Evolutionary conservation across 2,888 invertebrate genomes (phyloP).

Genomic region (Trachelus iudaicus): DNA sequence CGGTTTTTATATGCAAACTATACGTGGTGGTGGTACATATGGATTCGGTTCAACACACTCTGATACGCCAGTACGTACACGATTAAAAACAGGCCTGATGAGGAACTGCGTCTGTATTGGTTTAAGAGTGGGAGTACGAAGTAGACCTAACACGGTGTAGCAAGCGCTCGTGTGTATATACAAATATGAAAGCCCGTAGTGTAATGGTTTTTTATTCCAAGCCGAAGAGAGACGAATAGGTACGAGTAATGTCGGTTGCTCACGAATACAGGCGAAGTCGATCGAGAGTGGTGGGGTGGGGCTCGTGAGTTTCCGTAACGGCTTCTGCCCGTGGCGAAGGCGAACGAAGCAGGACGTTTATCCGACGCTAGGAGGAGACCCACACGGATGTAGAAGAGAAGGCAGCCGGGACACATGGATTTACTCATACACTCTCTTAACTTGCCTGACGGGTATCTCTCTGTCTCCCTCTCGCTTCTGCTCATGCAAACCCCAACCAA

Average conservation of each 20-base stretch:
- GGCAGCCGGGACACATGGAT: constrained; percentile 4
- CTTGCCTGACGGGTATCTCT: constrained; percentile 9
- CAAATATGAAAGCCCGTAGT: neutral
- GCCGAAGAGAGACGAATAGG: neutral
- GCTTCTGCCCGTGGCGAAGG: neutral
- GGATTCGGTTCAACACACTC: neutral
- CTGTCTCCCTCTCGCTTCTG: constrained; percentile 21
- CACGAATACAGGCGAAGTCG: neutral
- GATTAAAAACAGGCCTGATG: neutral
- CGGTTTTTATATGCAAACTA: neutral
- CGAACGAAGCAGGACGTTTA: neutral
- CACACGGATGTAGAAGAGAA: constrained; percentile 5
- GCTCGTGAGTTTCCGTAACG: neutral
- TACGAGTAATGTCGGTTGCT: neutral
- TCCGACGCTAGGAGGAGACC: neutral
- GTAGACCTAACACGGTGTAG: neutral
- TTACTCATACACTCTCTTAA: neutral
- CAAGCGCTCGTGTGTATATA: neutral
- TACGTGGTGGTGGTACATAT: neutral
- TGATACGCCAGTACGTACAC: neutral
- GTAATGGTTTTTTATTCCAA: neutral
- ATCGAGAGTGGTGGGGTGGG: neutral
- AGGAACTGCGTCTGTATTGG: neutral
- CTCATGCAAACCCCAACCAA: constrained; percentile 22
- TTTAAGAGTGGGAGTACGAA: neutral